phyloP scores from a whole-genome alignment of 1,140 invertebrate genomes.

The Conus ventricosus region DNA sequence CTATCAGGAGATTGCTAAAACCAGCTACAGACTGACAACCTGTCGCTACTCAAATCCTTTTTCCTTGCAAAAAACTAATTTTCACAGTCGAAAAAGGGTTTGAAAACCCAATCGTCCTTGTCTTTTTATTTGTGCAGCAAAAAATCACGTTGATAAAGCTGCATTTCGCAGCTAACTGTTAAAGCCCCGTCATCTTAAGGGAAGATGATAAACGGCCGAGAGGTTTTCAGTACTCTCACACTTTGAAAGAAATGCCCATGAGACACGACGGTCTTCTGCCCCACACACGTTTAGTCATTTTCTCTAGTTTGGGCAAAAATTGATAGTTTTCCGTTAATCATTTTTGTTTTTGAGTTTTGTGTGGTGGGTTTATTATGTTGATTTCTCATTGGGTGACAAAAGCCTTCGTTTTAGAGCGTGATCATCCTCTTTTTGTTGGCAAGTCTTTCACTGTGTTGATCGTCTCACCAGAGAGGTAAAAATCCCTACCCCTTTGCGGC shows the following conservation, averaged over 20 bases:
- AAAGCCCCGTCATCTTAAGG: background rate
- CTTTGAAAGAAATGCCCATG: background rate
- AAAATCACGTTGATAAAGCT: background rate
- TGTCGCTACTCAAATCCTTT: too few relatives aligned
- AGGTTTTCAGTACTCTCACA: background rate
- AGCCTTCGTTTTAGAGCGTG: background rate
- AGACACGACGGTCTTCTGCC: background rate
- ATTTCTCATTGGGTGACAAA: background rate
- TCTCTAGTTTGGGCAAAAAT: background rate
- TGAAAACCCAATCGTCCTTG: background rate
- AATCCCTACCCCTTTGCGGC: constrained; percentile 37
- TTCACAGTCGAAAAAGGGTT: background rate
- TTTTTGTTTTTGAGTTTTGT: background rate
- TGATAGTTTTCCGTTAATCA: too few relatives aligned
- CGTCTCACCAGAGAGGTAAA: background rate
- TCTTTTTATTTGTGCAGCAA: background rate
- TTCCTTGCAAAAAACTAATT: background rate
- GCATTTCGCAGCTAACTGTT: background rate
- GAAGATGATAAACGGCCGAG: background rate
- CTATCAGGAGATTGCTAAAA: too few relatives aligned
- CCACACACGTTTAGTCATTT: background rate
- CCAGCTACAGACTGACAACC: too few relatives aligned
- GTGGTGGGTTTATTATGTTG: background rate
- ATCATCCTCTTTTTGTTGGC: background rate
- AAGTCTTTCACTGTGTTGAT: background rate